Percentiles rank a stretch among this genome's conserved stretches.
phyloP scores from a whole-genome alignment of 2,797 vertebrate species.

The Rhadinocentrus ornatus region DNA sequence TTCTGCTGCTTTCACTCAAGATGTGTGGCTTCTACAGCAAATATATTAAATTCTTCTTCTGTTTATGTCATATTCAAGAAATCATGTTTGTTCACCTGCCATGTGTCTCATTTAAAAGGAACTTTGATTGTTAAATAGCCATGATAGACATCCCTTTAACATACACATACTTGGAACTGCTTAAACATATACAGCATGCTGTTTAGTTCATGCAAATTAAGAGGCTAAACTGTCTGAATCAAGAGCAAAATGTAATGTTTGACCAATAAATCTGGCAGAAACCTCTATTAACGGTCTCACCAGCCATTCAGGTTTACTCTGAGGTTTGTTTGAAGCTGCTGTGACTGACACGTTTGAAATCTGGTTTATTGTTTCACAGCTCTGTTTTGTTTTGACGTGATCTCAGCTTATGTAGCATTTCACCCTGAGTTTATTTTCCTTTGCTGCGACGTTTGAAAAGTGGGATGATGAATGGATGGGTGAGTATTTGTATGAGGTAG shows the following conservation, averaged over 20 bases:
- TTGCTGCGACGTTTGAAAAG: constrained; percentile 23
- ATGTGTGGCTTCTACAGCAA: constrained; percentile 2
- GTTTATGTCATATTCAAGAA: constrained; percentile 3
- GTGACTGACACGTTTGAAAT: constrained; percentile 10
- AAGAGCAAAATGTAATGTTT: constrained; percentile 10
- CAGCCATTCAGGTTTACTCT: constrained; percentile 14
- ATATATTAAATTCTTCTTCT: constrained; percentile 16
- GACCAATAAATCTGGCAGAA: constrained; percentile 4
- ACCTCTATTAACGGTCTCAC: background rate
- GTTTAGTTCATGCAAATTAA: constrained; percentile 6
- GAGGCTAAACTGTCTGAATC: background rate
- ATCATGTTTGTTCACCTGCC: background rate
- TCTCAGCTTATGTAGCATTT: constrained; percentile 55
- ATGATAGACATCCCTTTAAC: constrained; percentile 3
- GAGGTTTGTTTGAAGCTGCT: constrained; percentile 6
- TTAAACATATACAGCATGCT: background rate
- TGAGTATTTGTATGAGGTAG: constrained; percentile 30
- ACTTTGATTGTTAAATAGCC: constrained; percentile 8
- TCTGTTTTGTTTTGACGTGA: constrained; percentile 36
- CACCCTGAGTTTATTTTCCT: constrained; percentile 48
- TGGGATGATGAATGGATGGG: constrained; percentile 30
- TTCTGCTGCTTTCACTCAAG: constrained; percentile 5
- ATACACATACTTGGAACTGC: background rate
- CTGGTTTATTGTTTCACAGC: constrained; percentile 21
- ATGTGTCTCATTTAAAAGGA: constrained; percentile 12